Percentiles rank a stretch among this genome's conserved stretches.
These are phyloP conservation scores for Anas platyrhynchos DNA, from an alignment of 2,113 vertebrate genomes.

Conservation along the genomic window DNA sequence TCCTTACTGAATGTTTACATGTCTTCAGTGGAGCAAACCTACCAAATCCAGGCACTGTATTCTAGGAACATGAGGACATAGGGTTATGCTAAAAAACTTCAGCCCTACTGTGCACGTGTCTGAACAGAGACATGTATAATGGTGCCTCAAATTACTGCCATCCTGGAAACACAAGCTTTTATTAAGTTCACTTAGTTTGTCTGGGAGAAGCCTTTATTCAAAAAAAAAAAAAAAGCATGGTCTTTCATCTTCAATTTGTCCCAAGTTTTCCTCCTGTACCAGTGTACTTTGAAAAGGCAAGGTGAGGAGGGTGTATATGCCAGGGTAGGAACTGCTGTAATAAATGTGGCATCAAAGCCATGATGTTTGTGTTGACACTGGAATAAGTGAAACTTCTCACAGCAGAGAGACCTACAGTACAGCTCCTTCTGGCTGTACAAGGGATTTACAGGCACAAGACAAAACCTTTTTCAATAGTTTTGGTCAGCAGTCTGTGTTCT, in stretches of 20 bases:
- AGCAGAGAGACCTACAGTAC: not conserved
- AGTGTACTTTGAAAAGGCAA: not conserved
- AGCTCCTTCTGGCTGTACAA: not conserved
- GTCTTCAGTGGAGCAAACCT: not conserved
- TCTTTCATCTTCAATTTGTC: not conserved
- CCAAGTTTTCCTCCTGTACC: not conserved
- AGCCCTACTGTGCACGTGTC: not conserved
- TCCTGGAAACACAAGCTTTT: not conserved
- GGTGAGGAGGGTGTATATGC: not conserved
- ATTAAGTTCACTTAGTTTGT: not conserved
- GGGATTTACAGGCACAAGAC: not conserved
- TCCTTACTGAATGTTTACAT: not conserved
- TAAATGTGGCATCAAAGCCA: not conserved
- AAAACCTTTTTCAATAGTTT: not conserved
- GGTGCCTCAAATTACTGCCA: not conserved
- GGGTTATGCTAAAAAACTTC: not conserved
- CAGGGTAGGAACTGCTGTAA: not conserved
- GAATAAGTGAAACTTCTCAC: not conserved
- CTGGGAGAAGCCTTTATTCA: not conserved
- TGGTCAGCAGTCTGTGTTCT: not conserved
- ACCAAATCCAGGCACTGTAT: not conserved
- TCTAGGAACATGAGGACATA: not conserved
- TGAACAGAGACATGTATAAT: not conserved
- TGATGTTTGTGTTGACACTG: not conserved
- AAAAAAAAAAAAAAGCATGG: not conserved